Evolutionary conservation across 2,888 invertebrate species (phyloP).

Genomic region (Orthonevra nobilis): DNA sequence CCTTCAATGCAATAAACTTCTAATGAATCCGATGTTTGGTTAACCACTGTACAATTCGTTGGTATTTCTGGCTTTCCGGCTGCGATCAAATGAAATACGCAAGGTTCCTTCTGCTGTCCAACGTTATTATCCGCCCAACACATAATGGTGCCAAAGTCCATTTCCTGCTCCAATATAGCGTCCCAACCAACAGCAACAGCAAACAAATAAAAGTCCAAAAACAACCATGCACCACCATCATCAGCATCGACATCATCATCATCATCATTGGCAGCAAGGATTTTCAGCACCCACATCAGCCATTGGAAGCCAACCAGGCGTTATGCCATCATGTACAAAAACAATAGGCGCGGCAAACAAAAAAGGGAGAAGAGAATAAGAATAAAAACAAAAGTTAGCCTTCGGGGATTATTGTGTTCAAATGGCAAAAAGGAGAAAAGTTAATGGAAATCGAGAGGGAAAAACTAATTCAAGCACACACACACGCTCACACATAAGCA

Average conservation of each 20-base stretch:
- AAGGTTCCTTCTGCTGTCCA: conserved; percentile 87
- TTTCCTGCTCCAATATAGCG: conserved; percentile 80
- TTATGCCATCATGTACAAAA: conserved; percentile 44
- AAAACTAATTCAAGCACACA: conserved; percentile 35
- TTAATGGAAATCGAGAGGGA: conserved; percentile 50
- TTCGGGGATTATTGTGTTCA: conserved; percentile 33
- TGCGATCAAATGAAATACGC: conserved; percentile 88
- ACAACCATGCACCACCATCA: conserved; percentile 81
- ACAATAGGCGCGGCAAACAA: conserved; percentile 31
- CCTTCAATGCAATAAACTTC: conserved; percentile 87
- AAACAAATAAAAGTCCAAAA: conserved; percentile 76
- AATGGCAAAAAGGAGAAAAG: conserved; percentile 33
- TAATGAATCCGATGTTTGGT: conserved; percentile 88
- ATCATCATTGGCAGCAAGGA: conserved; percentile 36
- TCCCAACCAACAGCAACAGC: conserved; percentile 16
- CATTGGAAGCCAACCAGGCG: conserved; percentile 50
- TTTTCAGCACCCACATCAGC: conserved; percentile 17
- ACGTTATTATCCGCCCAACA: conserved; percentile 88
- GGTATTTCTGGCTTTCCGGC: conserved; percentile 90
- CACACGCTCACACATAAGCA: conserved; percentile 25
- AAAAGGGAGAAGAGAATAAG: too few relatives aligned
- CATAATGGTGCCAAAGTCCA: conserved; percentile 89
- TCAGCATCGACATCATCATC: conserved; percentile 29
- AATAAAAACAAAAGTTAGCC: conserved; percentile 62
- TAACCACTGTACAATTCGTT: conserved; percentile 88